These are phyloP conservation scores for Cephus runcator DNA, from an alignment of 2,888 invertebrate species.

Conservation along the genomic window DNA sequence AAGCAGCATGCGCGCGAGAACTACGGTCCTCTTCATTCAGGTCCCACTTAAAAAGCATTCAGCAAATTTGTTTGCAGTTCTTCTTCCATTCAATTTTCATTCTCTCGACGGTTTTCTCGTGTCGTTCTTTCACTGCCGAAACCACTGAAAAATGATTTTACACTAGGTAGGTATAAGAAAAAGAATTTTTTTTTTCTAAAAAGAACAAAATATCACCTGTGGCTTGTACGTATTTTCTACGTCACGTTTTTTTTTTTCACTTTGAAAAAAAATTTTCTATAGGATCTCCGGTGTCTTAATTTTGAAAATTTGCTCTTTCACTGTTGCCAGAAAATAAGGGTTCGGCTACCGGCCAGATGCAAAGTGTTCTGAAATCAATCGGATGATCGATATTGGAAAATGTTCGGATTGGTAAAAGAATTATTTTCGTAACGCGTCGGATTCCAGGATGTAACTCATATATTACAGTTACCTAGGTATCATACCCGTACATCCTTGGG, in stretches of 20 bases:
- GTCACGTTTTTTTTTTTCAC: too few species aligned
- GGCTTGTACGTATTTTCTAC: too few species aligned
- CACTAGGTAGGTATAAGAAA: background rate
- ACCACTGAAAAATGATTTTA: background rate
- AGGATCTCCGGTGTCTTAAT: background rate
- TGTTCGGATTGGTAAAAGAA: constrained; percentile 6
- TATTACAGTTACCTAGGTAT: constrained; percentile 29
- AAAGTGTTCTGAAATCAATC: background rate
- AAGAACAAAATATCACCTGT: background rate
- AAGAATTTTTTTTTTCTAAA: background rate
- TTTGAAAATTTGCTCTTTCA: background rate
- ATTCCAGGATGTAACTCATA: constrained; percentile 46
- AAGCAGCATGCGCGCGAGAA: background rate
- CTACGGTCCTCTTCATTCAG: background rate
- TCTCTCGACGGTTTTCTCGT: background rate
- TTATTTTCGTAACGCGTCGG: constrained; percentile 32
- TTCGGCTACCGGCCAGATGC: background rate
- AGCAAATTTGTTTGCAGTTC: constrained; percentile 49
- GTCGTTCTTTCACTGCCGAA: background rate
- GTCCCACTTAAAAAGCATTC: background rate
- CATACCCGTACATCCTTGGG: constrained; percentile 24
- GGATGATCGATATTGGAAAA: background rate
- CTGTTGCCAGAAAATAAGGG: too few species aligned
- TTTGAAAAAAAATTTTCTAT: background rate
- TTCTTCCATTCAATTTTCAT: constrained; percentile 24